A percentile compares a stretch with the other conserved stretches of the same genome.
Conservation (phyloP, 2,888 invertebrate species). For the Chrysotoxum bicinctum region DNA sequence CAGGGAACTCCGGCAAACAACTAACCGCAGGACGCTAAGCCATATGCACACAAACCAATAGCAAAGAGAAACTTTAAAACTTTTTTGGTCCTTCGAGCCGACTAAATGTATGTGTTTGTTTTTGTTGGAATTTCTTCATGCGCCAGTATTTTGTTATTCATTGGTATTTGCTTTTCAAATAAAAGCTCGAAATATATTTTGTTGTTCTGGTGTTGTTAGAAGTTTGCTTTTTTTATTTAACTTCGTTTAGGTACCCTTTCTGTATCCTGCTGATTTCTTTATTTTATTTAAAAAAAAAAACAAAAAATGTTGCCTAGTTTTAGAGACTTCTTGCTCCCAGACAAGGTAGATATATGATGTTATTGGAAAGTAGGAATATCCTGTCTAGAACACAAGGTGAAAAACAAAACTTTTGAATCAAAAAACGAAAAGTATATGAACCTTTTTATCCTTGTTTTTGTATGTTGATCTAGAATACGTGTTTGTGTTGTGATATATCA, state of each 20-base stretch:
- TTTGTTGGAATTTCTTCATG: slow-evolving; percentile 30
- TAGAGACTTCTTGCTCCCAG: background rate
- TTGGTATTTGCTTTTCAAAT: slow-evolving; percentile 69
- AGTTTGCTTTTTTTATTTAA: background rate
- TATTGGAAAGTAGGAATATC: slow-evolving; percentile 47
- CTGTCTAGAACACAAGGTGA: slow-evolving; percentile 1
- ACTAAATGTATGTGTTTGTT: background rate
- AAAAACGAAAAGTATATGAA: slow-evolving; percentile 24
- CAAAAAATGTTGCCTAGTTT: background rate
- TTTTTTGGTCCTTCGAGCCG: slow-evolving; percentile 40
- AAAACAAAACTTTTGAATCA: slow-evolving; percentile 43
- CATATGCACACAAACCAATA: slow-evolving; percentile 67
- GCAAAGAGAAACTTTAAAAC: slow-evolving; percentile 65
- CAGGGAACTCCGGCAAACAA: slow-evolving; percentile 56
- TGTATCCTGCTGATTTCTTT: background rate
- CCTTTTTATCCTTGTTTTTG: slow-evolving; percentile 21
- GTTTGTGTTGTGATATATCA: slow-evolving; percentile 3
- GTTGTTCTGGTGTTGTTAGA: slow-evolving; percentile 29
- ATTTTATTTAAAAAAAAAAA: background rate
- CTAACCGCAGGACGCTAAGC: slow-evolving; percentile 68
- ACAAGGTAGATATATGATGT: slow-evolving; percentile 49
- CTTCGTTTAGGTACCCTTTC: slow-evolving; percentile 6
- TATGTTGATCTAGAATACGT: slow-evolving; percentile 38
- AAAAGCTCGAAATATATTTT: slow-evolving; percentile 38
- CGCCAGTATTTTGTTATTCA: slow-evolving; percentile 65